Evolutionary conservation across 2,888 invertebrate genomes (phyloP), one percentile per base, ranked within the genome.

Genomic region (Diploptera punctata): DNA sequence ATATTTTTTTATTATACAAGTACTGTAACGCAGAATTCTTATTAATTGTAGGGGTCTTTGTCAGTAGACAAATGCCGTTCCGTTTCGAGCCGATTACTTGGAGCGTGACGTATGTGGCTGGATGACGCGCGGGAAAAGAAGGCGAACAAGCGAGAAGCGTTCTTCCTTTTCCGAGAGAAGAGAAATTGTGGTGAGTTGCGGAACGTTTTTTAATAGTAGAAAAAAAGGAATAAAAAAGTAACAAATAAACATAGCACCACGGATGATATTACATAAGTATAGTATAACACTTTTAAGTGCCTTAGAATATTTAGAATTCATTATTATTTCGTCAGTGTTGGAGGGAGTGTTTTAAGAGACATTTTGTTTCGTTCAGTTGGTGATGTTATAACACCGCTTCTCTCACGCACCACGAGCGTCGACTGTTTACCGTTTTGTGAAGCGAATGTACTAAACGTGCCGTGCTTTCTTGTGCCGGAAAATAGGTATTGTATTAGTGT

Each of bases 81-180:
- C 70, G 70, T 70, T 49, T 65, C 70, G 70, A 70, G 70, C 70
- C 61, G 49, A 26, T 31, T 38, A 62, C 61, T 31, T n/a, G 33
- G 52, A 65, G 60, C 62, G 70, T 70, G 70, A 70, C 70, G 70
- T 70, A 70, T 62, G 44, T 62, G 70, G 47, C 62, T 70, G 70
- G 62, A 70, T 70, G 70, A 70, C 70, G 70, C 61, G 70, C 70
- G 70, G 70, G 70, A 65, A 70, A 70, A 60, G 47, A 65, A 62
- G 65, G 70, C 47, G 47, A 60, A 57, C 69, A 62, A 70, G 70
- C 70, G 62, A 62, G 60, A 61, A 60, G 65, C 43, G 44, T 69
- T 61, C 61, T 69, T 65, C 49, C 70, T 70, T 65, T 70, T 70
- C 47, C 65, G 65, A 43, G 65, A 16, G 44, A 65, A 65, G 65